Conservation (phyloP, 1,140 invertebrate genomes). For the Hyles euphorbiae region DNA sequence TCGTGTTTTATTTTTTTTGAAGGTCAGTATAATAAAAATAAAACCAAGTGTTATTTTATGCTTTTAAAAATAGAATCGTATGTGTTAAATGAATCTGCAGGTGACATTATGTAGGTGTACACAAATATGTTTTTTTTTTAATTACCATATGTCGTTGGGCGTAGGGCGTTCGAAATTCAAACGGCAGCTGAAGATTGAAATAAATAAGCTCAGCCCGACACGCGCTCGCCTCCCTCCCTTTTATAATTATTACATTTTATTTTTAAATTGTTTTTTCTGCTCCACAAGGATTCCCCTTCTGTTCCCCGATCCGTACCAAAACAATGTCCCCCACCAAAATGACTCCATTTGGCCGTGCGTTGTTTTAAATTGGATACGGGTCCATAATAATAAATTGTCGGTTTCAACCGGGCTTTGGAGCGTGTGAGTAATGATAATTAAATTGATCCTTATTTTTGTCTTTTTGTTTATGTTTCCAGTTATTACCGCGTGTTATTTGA, state of each 20-base stretch:
- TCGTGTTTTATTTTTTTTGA: no score
- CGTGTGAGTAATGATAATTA: conserved; percentile 70
- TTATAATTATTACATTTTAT: conserved; percentile 74
- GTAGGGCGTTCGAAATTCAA: conserved; percentile 50
- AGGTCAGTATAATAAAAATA: no score
- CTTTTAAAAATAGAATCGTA: not conserved
- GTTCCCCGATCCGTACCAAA: conserved; percentile 42
- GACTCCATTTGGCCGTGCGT: conserved; percentile 52
- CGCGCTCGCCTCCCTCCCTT: conserved; percentile 62
- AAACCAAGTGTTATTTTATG: no score
- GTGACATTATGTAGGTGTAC: not conserved
- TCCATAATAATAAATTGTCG: conserved; percentile 70
- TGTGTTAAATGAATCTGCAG: not conserved
- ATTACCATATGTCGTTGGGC: conserved; percentile 50
- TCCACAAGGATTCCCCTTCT: conserved; percentile 59
- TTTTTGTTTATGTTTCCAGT: conserved; percentile 21
- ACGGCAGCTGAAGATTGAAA: conserved; percentile 63
- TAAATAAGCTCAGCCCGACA: conserved; percentile 65
- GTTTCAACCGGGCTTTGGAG: conserved; percentile 61
- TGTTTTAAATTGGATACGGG: conserved; percentile 75
- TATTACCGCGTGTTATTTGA: conserved; percentile 8
- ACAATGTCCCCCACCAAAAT: conserved; percentile 64
- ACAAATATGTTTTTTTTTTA: conserved; percentile 21
- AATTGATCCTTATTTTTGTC: conserved; percentile 60
- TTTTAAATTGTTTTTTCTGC: conserved; percentile 74